Evolutionary conservation across 2,888 invertebrate species (phyloP), one percentile per base, ranked within the genome.

Genomic region (Cheilosia pagana): DNA sequence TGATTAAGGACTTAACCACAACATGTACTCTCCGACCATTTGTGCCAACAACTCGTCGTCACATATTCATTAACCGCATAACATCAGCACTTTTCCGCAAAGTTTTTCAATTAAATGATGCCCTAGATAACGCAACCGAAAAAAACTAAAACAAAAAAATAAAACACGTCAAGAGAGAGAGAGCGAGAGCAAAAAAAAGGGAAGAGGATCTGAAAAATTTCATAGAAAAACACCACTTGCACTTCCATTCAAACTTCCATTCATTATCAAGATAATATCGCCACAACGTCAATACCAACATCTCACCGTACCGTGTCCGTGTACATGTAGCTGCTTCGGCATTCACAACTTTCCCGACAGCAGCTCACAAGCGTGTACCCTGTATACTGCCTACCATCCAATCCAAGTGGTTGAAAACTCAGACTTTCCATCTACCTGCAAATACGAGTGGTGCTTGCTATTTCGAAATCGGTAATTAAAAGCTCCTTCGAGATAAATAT

Each of bases 71-170:
- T 79, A 79, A 75, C 74, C 79, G 50, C 79, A 83, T 79, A 79
- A 83, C 78, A 85, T 76, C 67, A 79, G 81, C 81, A 81, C 75
- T 81, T 81, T 81, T 81, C 74, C 75, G 67, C 70, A 68, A 83
- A 85, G 85, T 85, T 85, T 85, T 85, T 81, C 85, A 85, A 85
- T 85, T 81, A 85, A 85, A 85, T 75, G 79, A 81, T 81, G 85
- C 70, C 75, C 79, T 81, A 81, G 85, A 85, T 85, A 81, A 71
- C 79, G 81, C 75, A 81, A 48, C 75, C 55, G 16, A 48, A 23
- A 63, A 65, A 41, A 31, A n/a, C n/a, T n/a, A n/a, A n/a, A n/a
- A n/a, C n/a, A n/a, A n/a, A n/a, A n/a, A n/a, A n/a, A n/a, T n/a
- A 70, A n/a, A 41, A 31, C 25, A 52, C 50, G 62, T 59, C 67